A percentile compares a stretch with the other conserved stretches of the same genome.
phyloP scores from a whole-genome alignment of 1,140 invertebrate genomes.

The Drosophila saltans region DNA sequence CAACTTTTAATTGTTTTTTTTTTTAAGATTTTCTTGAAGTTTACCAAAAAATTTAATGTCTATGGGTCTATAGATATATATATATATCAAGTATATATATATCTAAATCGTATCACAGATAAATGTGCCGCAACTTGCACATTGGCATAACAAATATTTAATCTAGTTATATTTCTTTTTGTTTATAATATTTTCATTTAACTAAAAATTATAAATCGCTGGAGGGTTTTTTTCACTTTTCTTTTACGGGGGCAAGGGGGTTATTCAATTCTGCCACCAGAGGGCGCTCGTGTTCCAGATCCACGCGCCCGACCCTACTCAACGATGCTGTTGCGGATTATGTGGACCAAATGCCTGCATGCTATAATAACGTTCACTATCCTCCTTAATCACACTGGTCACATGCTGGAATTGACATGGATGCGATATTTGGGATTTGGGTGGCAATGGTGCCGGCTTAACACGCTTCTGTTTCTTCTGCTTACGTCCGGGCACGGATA shows the following conservation, averaged over 20 bases:
- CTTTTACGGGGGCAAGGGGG: background rate
- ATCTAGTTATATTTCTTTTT: conserved; percentile 13
- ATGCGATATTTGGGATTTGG: conserved; percentile 92
- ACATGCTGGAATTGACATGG: conserved; percentile 95
- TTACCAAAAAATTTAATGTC: conserved; percentile 33
- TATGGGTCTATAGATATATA: conserved; percentile 35
- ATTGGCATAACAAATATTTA: conserved; percentile 59
- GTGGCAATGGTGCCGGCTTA: conserved; percentile 86
- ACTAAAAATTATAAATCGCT: conserved; percentile 24
- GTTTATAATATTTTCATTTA: conserved; percentile 16
- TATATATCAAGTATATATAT: conserved; percentile 42
- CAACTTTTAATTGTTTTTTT: conserved; percentile 15
- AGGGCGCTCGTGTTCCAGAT: conserved; percentile 79
- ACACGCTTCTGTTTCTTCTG: conserved; percentile 85
- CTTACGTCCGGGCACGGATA: conserved; percentile 87
- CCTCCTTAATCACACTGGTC: conserved; percentile 89
- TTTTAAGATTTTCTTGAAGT: no score
- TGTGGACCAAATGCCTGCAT: conserved; percentile 85
- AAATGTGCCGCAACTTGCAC: conserved; percentile 63
- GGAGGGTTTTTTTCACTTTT: conserved; percentile 24
- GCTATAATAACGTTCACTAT: conserved; percentile 87
- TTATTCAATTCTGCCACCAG: conserved; percentile 70
- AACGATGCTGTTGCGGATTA: conserved; percentile 76
- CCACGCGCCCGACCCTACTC: conserved; percentile 78
- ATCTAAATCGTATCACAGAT: conserved; percentile 77